Percentiles rank a stretch among this genome's conserved stretches.
Conservation (phyloP, 2,113 vertebrate species). For the Neodon shergylaensis region DNA sequence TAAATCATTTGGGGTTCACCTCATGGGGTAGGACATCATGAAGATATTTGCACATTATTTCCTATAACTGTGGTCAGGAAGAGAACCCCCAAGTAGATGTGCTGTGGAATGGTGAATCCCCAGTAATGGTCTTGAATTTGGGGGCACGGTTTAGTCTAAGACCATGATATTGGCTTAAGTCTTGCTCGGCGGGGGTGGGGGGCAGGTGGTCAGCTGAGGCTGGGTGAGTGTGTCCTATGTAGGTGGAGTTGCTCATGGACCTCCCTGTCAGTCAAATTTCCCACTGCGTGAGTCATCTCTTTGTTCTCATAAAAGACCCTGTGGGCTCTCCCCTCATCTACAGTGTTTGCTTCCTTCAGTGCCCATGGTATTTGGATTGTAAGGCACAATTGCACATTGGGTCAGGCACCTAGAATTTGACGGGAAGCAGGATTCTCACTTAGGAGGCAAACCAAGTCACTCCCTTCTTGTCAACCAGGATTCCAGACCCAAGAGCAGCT, state of each 20-base stretch:
- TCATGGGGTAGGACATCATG: background rate
- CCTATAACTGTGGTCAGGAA: background rate
- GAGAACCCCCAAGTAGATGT: background rate
- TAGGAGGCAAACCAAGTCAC: background rate
- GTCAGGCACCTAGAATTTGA: background rate
- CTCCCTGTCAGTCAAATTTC: background rate
- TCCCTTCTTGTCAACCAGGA: background rate
- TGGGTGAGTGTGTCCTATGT: background rate
- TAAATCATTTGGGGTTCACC: background rate
- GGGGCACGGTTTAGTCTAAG: background rate
- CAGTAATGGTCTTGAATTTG: background rate
- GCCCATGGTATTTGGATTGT: background rate
- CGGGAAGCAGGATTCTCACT: background rate
- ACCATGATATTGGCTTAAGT: accelerated
- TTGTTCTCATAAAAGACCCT: background rate
- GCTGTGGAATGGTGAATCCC: background rate
- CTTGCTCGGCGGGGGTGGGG: accelerated
- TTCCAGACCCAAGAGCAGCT: background rate
- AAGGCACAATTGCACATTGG: accelerated
- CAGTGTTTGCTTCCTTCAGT: background rate
- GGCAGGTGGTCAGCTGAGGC: background rate
- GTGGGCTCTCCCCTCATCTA: background rate
- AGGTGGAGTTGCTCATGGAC: accelerated
- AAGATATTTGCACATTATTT: background rate
- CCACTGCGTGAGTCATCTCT: background rate